These are phyloP conservation scores for Lepidochrysops patricia DNA, from an alignment of 2,888 invertebrate species.

Conservation along the genomic window DNA sequence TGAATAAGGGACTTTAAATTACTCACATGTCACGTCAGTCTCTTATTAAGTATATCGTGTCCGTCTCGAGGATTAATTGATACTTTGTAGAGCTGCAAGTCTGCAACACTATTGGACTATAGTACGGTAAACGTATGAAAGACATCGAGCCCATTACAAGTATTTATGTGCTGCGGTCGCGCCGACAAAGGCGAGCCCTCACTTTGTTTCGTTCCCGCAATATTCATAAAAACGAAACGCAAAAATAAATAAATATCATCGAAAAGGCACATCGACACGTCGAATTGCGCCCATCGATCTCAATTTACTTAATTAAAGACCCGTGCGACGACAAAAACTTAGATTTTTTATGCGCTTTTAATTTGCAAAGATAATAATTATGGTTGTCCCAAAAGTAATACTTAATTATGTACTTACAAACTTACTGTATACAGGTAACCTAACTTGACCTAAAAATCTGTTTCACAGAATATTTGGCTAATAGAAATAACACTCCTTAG, in stretches of 20 bases:
- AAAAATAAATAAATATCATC: neutral
- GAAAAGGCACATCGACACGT: neutral
- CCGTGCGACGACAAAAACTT: neutral
- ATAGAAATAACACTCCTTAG: too few species aligned
- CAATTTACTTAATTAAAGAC: conserved; percentile 9
- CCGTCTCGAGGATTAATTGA: neutral
- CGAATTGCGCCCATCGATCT: neutral
- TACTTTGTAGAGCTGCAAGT: neutral
- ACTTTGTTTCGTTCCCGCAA: conserved; percentile 8
- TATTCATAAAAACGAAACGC: conserved; percentile 10
- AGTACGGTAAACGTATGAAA: conserved; percentile 4
- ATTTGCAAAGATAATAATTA: neutral
- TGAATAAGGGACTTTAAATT: neutral
- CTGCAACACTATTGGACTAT: neutral
- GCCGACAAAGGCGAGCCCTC: conserved; percentile 6
- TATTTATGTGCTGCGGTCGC: conserved; percentile 5
- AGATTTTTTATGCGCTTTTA: neutral
- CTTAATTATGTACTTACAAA: too few species aligned
- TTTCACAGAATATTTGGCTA: too few species aligned
- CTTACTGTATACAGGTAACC: too few species aligned
- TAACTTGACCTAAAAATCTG: too few species aligned
- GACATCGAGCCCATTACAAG: conserved; percentile 9
- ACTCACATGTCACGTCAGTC: neutral
- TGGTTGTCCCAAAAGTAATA: neutral
- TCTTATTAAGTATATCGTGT: neutral